Base-by-base conservation (phyloP, 37 sponge, comb jelly and placozoan species). In the Ephydatia muelleri region DNA sequence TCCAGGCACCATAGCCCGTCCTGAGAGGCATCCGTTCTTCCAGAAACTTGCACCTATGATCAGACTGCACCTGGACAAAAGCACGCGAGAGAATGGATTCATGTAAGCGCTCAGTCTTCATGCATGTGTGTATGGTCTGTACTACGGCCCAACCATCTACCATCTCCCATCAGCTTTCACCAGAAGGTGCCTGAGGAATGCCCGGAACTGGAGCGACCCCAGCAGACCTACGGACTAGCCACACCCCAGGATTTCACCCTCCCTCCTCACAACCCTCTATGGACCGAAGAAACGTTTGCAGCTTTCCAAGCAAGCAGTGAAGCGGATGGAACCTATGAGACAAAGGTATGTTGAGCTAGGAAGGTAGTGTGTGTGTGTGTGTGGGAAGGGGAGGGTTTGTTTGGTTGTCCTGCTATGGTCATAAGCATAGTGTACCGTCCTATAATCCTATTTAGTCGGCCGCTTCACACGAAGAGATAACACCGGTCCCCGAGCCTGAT, bases 21-120 rank as follows among this genome's bases (percentile, higher is more conserved):
- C 97, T 4, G 94, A 93, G 74, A 83, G 92, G 30, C 99, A 99
- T 67, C 95, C 94, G 21, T 99, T 99, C 94, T 99, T 97, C 78
- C 97, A 94, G 82, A 95, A 91, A 67, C 93, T 99, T 27, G 94
- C 90, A 19, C 95, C 97, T 19, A 79, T 93, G 87, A 81, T 99
- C 47, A 88, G 91, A 68, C 89, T 85, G 1, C 81, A 86, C 70
- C 84, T 99, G 65, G 93, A 97, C 68, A 99, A 99, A 74, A 87
- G 90, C 80, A 81, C 83, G 36, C 91, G 94, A 48, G 99, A 99
- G 70, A 99, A 99, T 82, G 99, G 99, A 48, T 99, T 99, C 80
- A 98, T 98, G 98, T 98, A 85, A 84, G 86, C 0, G 16, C 12
- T 36, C 67, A 21, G 67, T 83, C 5, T 16, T 19, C 48, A 14